phyloP scores from a whole-genome alignment of 2,113 vertebrate genomes.

The Corapipo altera region DNA sequence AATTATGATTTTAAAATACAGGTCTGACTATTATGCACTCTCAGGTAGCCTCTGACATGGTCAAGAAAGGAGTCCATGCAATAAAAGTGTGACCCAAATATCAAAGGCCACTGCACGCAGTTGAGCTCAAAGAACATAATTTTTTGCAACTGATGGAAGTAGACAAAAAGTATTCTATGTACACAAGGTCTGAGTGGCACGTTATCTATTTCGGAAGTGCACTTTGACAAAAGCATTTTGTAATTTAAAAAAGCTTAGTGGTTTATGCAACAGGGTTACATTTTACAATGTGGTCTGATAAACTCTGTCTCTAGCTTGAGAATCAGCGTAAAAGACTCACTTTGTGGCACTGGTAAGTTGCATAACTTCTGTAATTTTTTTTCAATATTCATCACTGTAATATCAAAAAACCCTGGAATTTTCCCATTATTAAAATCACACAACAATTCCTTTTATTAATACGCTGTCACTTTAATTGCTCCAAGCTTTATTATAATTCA shows the following conservation, averaged over 20 bases:
- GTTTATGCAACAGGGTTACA: not conserved
- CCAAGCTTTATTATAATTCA: not conserved
- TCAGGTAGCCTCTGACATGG: not conserved
- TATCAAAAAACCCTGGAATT: not conserved
- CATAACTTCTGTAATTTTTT: not conserved
- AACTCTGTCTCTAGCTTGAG: not conserved
- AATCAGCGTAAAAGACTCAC: not conserved
- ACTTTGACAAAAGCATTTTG: not conserved
- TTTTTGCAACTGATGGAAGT: not conserved
- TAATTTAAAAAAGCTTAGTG: not conserved
- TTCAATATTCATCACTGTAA: not conserved
- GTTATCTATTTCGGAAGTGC: not conserved
- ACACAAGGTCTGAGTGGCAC: not conserved
- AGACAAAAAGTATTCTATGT: not conserved
- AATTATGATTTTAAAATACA: not conserved
- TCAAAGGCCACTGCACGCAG: not conserved
- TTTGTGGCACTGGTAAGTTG: not conserved
- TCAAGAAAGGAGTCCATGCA: not conserved
- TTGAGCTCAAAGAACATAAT: not conserved
- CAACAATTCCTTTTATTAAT: not conserved
- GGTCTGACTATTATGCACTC: not conserved
- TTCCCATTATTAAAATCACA: not conserved
- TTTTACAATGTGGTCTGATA: not conserved
- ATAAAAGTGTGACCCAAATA: not conserved
- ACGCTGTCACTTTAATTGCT: not conserved